These are phyloP conservation scores for Laterallus jamaicensis DNA, from an alignment of 2,113 vertebrate species.

Conservation along the genomic window DNA sequence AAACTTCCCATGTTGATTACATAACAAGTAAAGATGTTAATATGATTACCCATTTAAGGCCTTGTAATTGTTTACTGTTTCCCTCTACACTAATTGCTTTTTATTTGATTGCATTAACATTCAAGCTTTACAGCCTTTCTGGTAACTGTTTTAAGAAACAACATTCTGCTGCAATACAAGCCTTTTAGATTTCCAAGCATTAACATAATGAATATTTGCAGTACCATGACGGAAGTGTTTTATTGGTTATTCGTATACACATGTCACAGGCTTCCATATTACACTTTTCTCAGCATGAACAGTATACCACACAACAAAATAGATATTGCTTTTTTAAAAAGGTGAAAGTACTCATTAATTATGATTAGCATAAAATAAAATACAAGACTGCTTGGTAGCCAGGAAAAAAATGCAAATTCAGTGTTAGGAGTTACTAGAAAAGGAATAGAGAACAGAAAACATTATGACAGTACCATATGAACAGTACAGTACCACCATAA, in stretches of 20 bases:
- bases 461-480: not conserved
- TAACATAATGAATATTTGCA: not conserved
- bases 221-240: not conserved
- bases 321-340: not conserved
- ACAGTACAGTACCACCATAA: not conserved
- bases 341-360: not conserved
- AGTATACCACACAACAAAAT: not conserved
- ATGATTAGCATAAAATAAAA: not conserved
- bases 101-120: not conserved
- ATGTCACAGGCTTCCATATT: not conserved
- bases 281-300: not conserved
- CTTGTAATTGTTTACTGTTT: not conserved
- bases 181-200: not conserved
- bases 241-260: not conserved
- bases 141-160: not conserved
- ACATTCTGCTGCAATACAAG: not conserved
- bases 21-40: not conserved
- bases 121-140: not conserved
- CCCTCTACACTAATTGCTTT: not conserved
- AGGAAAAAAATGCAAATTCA: not conserved
- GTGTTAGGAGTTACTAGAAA: not conserved
- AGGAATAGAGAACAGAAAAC: not conserved
- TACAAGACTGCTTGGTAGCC: not conserved
- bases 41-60: not conserved
- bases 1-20: not conserved